Evolutionary conservation across 1,140 invertebrate genomes (phyloP).

Genomic region (Drosophila melanica): DNA sequence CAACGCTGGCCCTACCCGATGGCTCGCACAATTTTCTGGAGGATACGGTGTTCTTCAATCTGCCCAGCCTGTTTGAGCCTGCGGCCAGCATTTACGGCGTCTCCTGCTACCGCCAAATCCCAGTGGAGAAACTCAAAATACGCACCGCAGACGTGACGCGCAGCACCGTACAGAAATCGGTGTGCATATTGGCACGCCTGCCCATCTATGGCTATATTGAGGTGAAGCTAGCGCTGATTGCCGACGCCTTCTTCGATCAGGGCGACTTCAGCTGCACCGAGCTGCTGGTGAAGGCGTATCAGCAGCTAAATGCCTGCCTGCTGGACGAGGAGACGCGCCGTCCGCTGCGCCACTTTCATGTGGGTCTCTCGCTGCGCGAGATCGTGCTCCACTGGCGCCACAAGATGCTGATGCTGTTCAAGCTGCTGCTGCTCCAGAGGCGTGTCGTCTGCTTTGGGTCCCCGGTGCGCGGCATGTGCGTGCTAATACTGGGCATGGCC

Average conservation of each 20-base stretch:
- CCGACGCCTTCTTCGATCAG: slow-evolving; percentile 98
- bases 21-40: slow-evolving; percentile 98
- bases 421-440: slow-evolving; percentile 95
- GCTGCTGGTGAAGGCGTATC: slow-evolving; percentile 95
- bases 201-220: slow-evolving; percentile 96
- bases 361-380: slow-evolving; percentile 78
- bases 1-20: slow-evolving; percentile 97
- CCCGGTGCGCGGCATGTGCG: slow-evolving; percentile 95
- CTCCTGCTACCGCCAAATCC: slow-evolving; percentile 99
- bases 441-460: slow-evolving; percentile 96
- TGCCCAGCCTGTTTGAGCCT: slow-evolving; percentile 93
- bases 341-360: slow-evolving; percentile 85
- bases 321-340: slow-evolving; percentile 85
- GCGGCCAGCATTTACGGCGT: slow-evolving; percentile 96
- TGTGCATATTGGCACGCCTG: slow-evolving; percentile 93
- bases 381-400: slow-evolving; percentile 90
- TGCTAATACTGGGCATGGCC: slow-evolving; percentile 93
- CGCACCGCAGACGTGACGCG: slow-evolving; percentile 98
- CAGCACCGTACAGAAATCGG: slow-evolving; percentile 96
- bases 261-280: slow-evolving; percentile 96
- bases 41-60: slow-evolving; percentile 98
- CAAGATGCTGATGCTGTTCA: slow-evolving; percentile 96
- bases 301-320: slow-evolving; percentile 95
- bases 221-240: slow-evolving; percentile 97
- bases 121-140: slow-evolving; percentile 96